Base-by-base conservation (phyloP, 2,113 vertebrate genomes). In the Xiphophorus hellerii region DNA sequence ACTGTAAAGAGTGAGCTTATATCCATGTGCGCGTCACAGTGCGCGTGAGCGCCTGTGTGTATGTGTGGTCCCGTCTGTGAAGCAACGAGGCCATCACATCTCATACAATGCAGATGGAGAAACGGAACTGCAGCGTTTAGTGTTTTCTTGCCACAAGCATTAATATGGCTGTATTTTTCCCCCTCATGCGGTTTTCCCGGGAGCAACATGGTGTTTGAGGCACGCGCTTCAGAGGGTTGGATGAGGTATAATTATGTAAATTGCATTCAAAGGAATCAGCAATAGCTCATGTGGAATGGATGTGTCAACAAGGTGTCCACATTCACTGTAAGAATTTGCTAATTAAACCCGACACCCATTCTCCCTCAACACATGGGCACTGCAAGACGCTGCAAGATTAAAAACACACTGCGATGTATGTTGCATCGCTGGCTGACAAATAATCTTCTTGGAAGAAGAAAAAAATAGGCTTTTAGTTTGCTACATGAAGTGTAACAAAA, bases 221-320 rank as follows among this genome's bases (percentile, higher is more conserved):
- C 93, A 87, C 11, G 72, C 80, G 88, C 86, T 88, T 85, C 84
- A 89, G 90, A 76, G 71, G 82, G 89, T 77, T 72, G 90, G 85
- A 86, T 93, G 93, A 94, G 92, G 89, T 93, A 87, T 94, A 95
- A 95, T 95, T 95, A 95, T 95, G 94, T 89, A 95, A 95, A 95
- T 94, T 86, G 29, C 75, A 90, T 93, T 93, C 91, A 94, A 93
- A 95, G 90, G 90, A 92, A 83, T 93, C 92, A 89, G 92, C 82
- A 83, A 79, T 86, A 93, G 90, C 93, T 93, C 92, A 90, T 89
- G 92, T 87, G 89, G 92, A 94, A 93, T 92, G 88, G 86, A 94
- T 88, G 87, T 92, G 91, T 92, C 93, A 92, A 91, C 90, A 90
- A 92, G 92, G 91, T 93, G 92, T 91, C 88, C 90, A 79, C 81